These are phyloP conservation scores for Spinus pinus DNA, from an alignment of 2,797 vertebrate genomes.

Conservation along the genomic window DNA sequence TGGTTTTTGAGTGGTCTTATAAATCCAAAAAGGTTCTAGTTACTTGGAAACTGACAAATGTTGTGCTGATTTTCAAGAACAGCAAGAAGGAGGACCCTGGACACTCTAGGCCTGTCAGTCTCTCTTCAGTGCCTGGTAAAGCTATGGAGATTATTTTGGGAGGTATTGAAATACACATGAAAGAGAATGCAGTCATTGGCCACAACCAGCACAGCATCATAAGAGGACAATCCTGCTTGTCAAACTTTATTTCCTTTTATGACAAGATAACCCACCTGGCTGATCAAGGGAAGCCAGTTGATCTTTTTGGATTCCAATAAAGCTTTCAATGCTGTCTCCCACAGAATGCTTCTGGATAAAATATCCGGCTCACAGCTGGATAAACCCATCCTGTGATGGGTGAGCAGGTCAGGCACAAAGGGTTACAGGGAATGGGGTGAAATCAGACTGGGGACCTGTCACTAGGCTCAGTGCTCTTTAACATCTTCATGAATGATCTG, in stretches of 20 bases:
- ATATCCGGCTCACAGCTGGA: neutral
- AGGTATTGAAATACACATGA: neutral
- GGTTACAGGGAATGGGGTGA: neutral
- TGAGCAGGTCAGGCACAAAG: neutral
- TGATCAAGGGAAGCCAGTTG: neutral
- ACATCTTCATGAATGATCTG: rapidly evolving
- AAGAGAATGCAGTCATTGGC: rapidly evolving
- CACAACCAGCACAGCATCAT: neutral
- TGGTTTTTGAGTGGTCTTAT: neutral
- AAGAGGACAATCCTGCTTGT: neutral
- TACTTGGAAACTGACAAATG: neutral
- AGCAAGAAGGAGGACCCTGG: neutral
- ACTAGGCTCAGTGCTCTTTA: neutral
- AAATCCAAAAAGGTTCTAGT: neutral
- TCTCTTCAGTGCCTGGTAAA: neutral
- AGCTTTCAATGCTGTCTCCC: neutral
- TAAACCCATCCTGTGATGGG: neutral
- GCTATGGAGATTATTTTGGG: neutral
- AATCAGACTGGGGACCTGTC: neutral
- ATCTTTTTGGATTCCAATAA: neutral
- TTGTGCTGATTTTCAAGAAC: neutral
- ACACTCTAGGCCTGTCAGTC: neutral
- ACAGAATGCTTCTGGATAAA: neutral
- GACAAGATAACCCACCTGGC: rapidly evolving
- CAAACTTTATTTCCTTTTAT: neutral